Conservation (phyloP, 2,888 invertebrate genomes). For the Eupithecia abbreviata region DNA sequence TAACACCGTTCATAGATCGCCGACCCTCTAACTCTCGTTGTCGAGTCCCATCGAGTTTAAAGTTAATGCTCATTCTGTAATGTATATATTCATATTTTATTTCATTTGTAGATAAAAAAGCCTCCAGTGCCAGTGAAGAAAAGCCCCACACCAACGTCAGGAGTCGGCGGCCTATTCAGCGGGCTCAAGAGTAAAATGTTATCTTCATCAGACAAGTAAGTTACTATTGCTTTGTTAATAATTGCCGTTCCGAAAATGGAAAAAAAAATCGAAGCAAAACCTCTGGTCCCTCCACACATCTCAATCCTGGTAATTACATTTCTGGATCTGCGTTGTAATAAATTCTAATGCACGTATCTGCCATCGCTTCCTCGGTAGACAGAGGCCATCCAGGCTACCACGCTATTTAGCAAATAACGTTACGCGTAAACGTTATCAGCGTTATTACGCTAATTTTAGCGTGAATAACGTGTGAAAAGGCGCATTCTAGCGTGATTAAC, state of each 20-base stretch:
- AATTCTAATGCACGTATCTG: not conserved
- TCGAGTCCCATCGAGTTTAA: too few species aligned
- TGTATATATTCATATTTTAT: not conserved
- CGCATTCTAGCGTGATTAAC: too few species aligned
- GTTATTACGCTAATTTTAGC: too few species aligned
- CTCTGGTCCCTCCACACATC: not conserved
- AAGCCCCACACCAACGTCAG: constrained; percentile 83
- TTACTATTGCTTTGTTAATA: not conserved
- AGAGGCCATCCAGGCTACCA: not conserved
- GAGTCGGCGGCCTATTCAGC: constrained; percentile 83
- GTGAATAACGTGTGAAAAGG: too few species aligned
- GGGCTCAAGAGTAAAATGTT: constrained; percentile 85
- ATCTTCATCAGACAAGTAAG: constrained; percentile 79
- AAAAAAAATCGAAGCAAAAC: too few species aligned
- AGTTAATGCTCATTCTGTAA: not conserved
- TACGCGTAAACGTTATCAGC: too few species aligned
- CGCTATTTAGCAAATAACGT: not conserved
- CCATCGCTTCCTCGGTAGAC: not conserved
- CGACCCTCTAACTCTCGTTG: too few species aligned
- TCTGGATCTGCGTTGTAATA: not conserved
- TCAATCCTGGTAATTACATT: not conserved
- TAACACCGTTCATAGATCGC: too few species aligned
- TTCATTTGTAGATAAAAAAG: constrained; percentile 77
- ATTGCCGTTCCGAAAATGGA: not conserved
- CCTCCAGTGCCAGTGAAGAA: constrained; percentile 88